Percentiles rank a stretch among this genome's conserved stretches.
Conservation (phyloP, 2,797 vertebrate genomes). For the Craterocephalus amniculus region DNA sequence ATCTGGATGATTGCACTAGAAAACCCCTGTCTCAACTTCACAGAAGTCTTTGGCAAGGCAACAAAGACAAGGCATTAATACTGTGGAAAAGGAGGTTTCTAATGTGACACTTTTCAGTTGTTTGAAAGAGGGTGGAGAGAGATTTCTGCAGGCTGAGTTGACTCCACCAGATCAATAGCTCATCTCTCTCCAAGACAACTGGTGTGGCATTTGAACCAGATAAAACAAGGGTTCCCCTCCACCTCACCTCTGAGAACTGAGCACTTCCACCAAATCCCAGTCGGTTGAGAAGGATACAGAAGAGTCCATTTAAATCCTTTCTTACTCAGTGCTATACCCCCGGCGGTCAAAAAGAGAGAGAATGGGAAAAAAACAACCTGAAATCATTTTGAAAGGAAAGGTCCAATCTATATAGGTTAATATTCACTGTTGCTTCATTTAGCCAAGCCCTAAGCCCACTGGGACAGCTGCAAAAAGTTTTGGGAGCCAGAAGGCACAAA, state of each 20-base stretch:
- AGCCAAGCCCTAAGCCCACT: conserved; percentile 68
- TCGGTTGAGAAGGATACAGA: conserved; percentile 80
- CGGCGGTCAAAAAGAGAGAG: conserved; percentile 49
- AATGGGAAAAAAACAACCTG: conserved; percentile 45
- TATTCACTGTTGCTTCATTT: conserved; percentile 77
- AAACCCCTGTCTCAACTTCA: conserved; percentile 62
- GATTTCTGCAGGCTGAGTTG: conserved; percentile 81
- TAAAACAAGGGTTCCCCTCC: conserved; percentile 83
- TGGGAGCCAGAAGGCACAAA: conserved; percentile 73
- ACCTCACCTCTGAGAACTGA: conserved; percentile 81
- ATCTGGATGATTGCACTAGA: conserved; percentile 54
- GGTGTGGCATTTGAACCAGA: conserved; percentile 86
- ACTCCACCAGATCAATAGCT: conserved; percentile 85
- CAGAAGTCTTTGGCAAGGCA: conserved; percentile 54
- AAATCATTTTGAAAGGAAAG: conserved; percentile 74
- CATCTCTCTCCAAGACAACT: conserved; percentile 81
- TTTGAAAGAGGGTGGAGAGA: conserved; percentile 77
- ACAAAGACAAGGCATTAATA: conserved; percentile 71
- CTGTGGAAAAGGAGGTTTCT: conserved; percentile 77
- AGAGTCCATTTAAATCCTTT: conserved; percentile 78
- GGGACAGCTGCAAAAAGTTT: conserved; percentile 71
- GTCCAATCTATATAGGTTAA: conserved; percentile 79
- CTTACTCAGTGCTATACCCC: conserved; percentile 72
- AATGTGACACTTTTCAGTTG: conserved; percentile 79
- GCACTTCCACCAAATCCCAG: conserved; percentile 78